Evolutionary conservation across 2,797 vertebrate species (phyloP), one percentile per base, ranked within the genome.

Genomic region (Carduelis carduelis): DNA sequence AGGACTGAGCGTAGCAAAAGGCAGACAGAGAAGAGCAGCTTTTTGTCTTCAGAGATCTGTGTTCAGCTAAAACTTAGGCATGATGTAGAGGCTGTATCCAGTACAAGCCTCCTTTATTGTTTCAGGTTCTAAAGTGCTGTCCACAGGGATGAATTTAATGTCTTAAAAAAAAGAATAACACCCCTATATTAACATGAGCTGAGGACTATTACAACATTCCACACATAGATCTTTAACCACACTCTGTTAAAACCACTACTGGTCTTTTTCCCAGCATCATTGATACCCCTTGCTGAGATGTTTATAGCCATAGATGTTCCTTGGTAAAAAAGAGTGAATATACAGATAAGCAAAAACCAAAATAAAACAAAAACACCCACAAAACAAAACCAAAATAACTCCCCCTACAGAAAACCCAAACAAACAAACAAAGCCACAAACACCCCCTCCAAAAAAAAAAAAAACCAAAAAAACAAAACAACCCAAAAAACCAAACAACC

Each of bases 371-470:
- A 41, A 47, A 2, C 19, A 68, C 2, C 3, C 20, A 44, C 6
- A 56, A 63, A 56, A 4, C 23, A 69, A 70, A 56, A 39, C 5
- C 8, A 52, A 61, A 81, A 46, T 11, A 28, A 14, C 6, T 17
- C 11, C 32, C 26, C 12, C 34, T 18, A 41, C 18, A 20, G 4
- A 55, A 56, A 50, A 3, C 0, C 7, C 13, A n/a, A 55, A 8
- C 23, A 47, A 56, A 22, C 19, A 79, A 61, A 34, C 26, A 41
- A 53, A 65, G 9, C 8, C 22, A n/a, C 26, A 76, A 41, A 37
- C 11, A n/a, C 0, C 2, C 19, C 11, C 39, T 52, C 28, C 0
- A 1, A 46, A 26, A 5, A 41, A 64, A 28, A 12, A 44, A 11
- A 20, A 37, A 44, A 37, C 10, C 16, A 41, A 41, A 41, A 18